Evolutionary conservation across 2,797 vertebrate genomes (phyloP).

Genomic region (Silurus aristotelis): DNA sequence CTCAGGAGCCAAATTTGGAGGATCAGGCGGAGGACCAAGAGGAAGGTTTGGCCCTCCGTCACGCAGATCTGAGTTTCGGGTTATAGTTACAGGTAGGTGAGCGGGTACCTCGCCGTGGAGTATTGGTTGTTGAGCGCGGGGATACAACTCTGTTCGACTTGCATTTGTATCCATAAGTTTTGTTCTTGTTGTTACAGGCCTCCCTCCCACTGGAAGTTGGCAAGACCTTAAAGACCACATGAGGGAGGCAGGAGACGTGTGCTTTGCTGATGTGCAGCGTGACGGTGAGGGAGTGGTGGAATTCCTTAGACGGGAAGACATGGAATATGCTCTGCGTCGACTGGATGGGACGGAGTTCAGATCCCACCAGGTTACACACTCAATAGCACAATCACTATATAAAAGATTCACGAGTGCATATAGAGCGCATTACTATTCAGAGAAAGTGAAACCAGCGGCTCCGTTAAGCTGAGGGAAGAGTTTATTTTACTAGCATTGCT

Average conservation of each 20-base stretch:
- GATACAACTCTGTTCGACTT: background rate
- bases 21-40: constrained; percentile 78
- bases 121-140: background rate
- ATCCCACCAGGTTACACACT: constrained; percentile 79
- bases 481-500: background rate
- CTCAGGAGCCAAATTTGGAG: constrained; percentile 76
- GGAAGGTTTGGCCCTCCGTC: constrained; percentile 88
- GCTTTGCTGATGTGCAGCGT: constrained; percentile 84
- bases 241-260: constrained; percentile 85
- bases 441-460: background rate
- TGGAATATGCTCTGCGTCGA: constrained; percentile 83
- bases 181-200: constrained; percentile 66
- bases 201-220: constrained; percentile 87
- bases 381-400: background rate
- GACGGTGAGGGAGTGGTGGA: constrained; percentile 86
- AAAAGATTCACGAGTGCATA: background rate
- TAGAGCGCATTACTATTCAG: no score
- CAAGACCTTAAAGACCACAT: constrained; percentile 90
- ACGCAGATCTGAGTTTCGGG: constrained; percentile 90
- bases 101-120: no score
- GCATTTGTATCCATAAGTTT: background rate
- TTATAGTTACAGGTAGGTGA: constrained; percentile 86
- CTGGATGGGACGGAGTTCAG: constrained; percentile 85
- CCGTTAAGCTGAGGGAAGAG: background rate
- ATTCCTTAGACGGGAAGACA: constrained; percentile 87